Evolutionary conservation across 1,140 invertebrate species (phyloP), one percentile per base, ranked within the genome.

Genomic region (Temnothorax nylanderi): DNA sequence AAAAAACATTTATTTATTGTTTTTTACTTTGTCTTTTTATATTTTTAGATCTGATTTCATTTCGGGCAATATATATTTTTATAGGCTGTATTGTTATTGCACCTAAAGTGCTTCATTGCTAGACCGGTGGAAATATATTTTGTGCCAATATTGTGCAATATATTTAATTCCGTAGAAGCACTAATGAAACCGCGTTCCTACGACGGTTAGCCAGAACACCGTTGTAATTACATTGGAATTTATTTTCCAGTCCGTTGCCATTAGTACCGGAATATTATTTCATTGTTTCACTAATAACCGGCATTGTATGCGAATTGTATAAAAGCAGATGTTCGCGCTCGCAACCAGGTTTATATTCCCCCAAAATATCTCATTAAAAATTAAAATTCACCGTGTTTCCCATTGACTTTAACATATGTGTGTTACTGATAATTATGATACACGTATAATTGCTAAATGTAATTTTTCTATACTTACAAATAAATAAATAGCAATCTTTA

Each of bases 231-330:
- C 18, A 84, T 84, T 62, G 44, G 26, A 84, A 84, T 75, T 75
- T 84, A 84, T 84, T 84, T 84, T 84, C 80, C 69, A 47, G 11
- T 41, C n/a, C 41, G 41, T 21, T 75, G 69, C 69, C 44, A 74
- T 75, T 74, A 84, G 18, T 84, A 74, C 21, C n/a, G 54, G 80
- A 84, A 84, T 84, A 84, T 75, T 75, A 84, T 84, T 84, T 84
- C 80, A 75, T 75, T 84, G 69, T 84, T 84, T 26, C 56, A 49
- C 80, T 75, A 84, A 84, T 84, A 84, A 84, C 71, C 41, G 69
- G 54, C 13, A 41, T 84, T 75, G 54, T 75, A 56, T 71, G 80
- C 80, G 54, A 84, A 84, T 84, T 84, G 41, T 56, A 49, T 60
- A 32, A 75, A 84, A 75, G 69, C 69, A 75, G 54, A 75, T 84